These are phyloP conservation scores for Ctenosaura bakeri DNA, from an alignment of 2,797 vertebrate species.

Conservation along the genomic window DNA sequence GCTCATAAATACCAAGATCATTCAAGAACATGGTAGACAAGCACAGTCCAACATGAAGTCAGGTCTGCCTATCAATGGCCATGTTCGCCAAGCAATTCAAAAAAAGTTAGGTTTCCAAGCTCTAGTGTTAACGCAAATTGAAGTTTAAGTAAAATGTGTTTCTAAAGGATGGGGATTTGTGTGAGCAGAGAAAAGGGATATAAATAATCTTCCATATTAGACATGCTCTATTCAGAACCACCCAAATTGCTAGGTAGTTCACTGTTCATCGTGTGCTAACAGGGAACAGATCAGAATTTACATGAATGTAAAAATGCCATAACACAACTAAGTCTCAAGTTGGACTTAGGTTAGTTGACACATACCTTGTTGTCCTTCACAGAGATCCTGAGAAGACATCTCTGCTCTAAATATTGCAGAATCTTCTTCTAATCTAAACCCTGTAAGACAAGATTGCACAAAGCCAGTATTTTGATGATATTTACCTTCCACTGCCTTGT, in stretches of 20 bases:
- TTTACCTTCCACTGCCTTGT: constrained; percentile 49
- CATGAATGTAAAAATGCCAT: not conserved
- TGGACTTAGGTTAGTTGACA: no score
- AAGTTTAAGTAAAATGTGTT: not conserved
- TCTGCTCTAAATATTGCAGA: constrained; percentile 46
- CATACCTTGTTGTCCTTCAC: not conserved
- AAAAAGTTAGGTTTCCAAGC: not conserved
- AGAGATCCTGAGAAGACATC: not conserved
- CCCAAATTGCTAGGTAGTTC: constrained; percentile 1
- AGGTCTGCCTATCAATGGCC: not conserved
- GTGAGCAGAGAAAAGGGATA: not conserved
- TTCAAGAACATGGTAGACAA: not conserved
- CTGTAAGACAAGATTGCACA: constrained; percentile 68
- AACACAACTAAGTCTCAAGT: not conserved
- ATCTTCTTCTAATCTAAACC: constrained; percentile 67
- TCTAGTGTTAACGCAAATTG: not conserved
- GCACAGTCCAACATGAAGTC: no score
- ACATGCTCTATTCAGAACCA: not conserved
- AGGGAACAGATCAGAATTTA: not conserved
- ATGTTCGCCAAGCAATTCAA: not conserved
- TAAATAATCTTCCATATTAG: not conserved
- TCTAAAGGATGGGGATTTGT: not conserved
- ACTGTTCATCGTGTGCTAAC: not conserved
- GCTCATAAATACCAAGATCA: no score
- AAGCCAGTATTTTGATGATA: constrained; percentile 57